Base-by-base conservation (phyloP, 1,140 invertebrate species). In the Littorina saxatilis region DNA sequence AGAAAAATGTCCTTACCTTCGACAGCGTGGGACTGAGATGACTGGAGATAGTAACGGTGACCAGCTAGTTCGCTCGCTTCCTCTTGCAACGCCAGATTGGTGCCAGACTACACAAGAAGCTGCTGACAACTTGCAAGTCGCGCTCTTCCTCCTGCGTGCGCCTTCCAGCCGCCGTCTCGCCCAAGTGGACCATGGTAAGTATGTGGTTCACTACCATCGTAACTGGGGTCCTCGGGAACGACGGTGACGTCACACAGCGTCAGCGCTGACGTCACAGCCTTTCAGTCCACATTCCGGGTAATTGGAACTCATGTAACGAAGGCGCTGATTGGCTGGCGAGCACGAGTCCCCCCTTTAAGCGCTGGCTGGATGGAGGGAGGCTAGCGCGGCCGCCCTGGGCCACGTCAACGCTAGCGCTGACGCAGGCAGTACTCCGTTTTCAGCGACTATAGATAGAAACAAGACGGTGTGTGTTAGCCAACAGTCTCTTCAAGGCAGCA, bases 191-290 rank as follows among this genome's bases (percentile, higher is more conserved):
- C 83, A 84, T 81, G 80, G 74, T 84, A 80, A 82, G 83, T 87
- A 85, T 87, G 85, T 84, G 85, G 85, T 85, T 85, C 86, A 75
- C 81, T 79, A 83, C 81, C 82, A 86, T 87, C 82, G 84, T 84
- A 83, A 84, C 80, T 39, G 74, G 82, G 82, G 82, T 87, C 86
- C 83, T 73, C 79, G 80, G 85, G 86, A 86, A 87, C 83, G 81
- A 75, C 82, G 83, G 55, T 85, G 84, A 87, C 86, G 86, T 87
- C 86, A 87, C 84, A 63, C 66, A 50, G 77, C 82, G 82, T 82
- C 83, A 80, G 55, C 55, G 39, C 73, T 84, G 82, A 87, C 86
- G 86, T 87, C 86, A 87, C 84, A 66, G 77, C 81, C 66, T 83
- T 87, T 84, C 86, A 83, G 83, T 84, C 73, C 82, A 84, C 84